phyloP scores from a whole-genome alignment of 2,888 invertebrate genomes.

The Nemoura dubitans region DNA sequence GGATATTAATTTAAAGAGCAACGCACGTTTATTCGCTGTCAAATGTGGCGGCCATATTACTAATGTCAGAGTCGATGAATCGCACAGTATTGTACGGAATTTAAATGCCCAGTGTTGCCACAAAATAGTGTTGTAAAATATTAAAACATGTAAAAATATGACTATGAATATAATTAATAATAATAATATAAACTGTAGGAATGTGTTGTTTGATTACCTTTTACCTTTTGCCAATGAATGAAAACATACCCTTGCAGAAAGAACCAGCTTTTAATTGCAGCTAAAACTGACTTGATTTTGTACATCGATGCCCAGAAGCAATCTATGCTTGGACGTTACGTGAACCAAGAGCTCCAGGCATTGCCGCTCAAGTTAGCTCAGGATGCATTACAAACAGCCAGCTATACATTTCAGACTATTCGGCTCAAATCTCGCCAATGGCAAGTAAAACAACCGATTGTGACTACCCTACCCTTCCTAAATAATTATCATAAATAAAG shows the following conservation, averaged over 20 bases:
- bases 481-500: no score
- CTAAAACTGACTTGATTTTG: no score
- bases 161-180: neutral
- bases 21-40: neutral
- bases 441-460: no score
- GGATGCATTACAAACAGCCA: no score
- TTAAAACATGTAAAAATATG: neutral
- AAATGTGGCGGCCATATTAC: neutral
- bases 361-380: no score
- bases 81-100: neutral
- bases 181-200: neutral
- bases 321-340: no score
- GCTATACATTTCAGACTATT: no score
- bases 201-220: neutral
- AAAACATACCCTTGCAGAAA: neutral
- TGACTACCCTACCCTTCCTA: no score
- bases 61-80: neutral
- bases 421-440: no score
- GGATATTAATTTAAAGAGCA: neutral
- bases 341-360: no score
- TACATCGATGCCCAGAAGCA: no score
- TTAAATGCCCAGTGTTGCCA: neutral
- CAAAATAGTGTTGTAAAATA: neutral
- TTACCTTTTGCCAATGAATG: neutral
- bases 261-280: neutral